Conservation (phyloP, 2,888 invertebrate genomes). For the Mesorhabditis spiculigera region DNA sequence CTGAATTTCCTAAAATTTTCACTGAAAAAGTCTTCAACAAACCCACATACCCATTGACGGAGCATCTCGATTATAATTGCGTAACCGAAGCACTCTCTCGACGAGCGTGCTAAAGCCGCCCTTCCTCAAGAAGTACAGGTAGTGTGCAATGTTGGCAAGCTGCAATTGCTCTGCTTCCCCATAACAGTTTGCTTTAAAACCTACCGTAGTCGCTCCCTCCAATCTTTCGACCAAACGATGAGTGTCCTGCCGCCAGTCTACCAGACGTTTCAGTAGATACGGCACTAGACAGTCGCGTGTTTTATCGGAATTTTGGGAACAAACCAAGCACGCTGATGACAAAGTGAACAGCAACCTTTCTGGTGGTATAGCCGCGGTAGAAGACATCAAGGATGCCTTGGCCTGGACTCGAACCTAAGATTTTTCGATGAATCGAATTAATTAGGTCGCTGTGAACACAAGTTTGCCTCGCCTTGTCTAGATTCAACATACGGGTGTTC, state of each 20-base stretch:
- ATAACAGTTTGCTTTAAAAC: background rate
- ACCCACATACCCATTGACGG: constrained; percentile 28
- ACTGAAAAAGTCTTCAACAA: no score
- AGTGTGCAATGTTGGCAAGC: constrained; percentile 57
- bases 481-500: no score
- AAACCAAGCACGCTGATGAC: background rate
- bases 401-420: constrained; percentile 54
- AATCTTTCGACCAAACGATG: background rate
- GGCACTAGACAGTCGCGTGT: background rate
- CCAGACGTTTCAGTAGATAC: background rate
- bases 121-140: constrained; percentile 58
- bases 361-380: constrained; percentile 22
- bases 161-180: background rate
- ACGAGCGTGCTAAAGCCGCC: constrained; percentile 58
- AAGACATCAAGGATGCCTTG: constrained; percentile 58
- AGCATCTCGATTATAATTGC: constrained; percentile 47
- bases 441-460: no score
- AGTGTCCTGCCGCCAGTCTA: background rate
- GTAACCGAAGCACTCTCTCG: constrained; percentile 59
- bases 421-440: no score
- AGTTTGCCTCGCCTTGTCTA: no score
- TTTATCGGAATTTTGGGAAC: background rate
- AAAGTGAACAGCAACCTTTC: constrained; percentile 7
- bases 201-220: background rate
- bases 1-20: no score